Conservation (phyloP, 2,113 vertebrate genomes). For the Hylia prasina region DNA sequence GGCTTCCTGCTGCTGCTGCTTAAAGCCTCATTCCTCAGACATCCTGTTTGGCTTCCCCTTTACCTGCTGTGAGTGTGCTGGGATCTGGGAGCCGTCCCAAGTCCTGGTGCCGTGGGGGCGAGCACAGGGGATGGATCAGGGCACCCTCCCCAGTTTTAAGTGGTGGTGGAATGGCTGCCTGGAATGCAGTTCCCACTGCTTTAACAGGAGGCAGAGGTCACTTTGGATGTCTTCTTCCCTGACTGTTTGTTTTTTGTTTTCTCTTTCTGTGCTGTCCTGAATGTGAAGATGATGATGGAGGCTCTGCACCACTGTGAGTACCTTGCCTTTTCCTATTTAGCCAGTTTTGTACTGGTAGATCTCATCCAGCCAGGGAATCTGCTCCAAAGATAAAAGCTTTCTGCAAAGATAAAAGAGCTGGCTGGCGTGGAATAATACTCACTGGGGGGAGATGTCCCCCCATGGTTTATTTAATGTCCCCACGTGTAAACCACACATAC, state of each 20-base stretch:
- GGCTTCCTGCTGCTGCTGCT: neutral
- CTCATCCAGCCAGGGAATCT: neutral
- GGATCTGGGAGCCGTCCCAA: neutral
- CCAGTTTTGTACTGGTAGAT: neutral
- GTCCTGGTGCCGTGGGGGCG: neutral
- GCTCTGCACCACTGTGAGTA: conserved; percentile 93
- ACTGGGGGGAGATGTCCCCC: neutral
- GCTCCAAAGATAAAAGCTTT: neutral
- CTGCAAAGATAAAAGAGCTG: neutral
- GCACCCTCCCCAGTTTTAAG: neutral
- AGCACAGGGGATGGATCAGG: neutral
- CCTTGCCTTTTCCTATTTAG: accelerated
- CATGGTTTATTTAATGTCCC: neutral
- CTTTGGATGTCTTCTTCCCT: neutral
- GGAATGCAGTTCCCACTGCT: neutral
- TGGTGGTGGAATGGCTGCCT: neutral
- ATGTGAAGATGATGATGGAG: conserved; percentile 87
- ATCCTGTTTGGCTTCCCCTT: neutral
- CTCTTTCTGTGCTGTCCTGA: neutral
- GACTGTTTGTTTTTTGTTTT: neutral
- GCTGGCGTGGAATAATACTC: neutral
- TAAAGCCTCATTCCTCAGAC: neutral
- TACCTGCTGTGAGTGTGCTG: neutral
- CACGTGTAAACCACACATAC: neutral
- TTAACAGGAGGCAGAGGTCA: neutral